Conservation (phyloP, 2,888 invertebrate genomes). For the Lasius platythorax region DNA sequence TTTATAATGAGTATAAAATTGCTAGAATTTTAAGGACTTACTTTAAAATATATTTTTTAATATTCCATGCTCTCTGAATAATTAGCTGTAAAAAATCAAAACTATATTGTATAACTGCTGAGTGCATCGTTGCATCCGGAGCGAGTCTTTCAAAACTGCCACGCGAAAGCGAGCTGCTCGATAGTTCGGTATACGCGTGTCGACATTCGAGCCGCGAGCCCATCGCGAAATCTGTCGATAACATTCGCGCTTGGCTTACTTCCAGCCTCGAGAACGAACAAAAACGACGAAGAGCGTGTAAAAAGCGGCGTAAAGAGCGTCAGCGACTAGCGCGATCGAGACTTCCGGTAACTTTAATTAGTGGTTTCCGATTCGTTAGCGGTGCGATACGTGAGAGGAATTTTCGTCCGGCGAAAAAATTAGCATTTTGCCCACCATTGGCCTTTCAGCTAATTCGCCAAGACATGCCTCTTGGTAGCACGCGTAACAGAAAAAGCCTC, state of each 20-base stretch:
- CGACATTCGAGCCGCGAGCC: slow-evolving; percentile 24
- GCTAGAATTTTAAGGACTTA: background rate
- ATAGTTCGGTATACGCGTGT: background rate
- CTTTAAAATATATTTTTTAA: background rate
- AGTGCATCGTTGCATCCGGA: background rate
- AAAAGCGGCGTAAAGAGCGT: slow-evolving; percentile 45
- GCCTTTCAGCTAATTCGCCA: slow-evolving; percentile 70
- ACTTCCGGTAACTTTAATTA: slow-evolving; percentile 77
- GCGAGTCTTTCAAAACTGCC: background rate
- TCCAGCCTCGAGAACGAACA: slow-evolving; percentile 8
- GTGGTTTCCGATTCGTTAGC: slow-evolving; percentile 78
- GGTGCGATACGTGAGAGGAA: slow-evolving; percentile 75
- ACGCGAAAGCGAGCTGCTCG: slow-evolving; percentile 14
- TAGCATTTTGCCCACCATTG: slow-evolving; percentile 72
- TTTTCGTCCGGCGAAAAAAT: slow-evolving; percentile 71
- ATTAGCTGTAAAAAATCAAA: background rate
- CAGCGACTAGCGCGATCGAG: slow-evolving; percentile 66
- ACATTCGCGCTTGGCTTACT: slow-evolving; percentile 57
- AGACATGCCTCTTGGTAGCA: slow-evolving; percentile 57
- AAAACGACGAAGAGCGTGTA: slow-evolving; percentile 34
- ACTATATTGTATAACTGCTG: background rate
- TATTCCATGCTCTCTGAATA: background rate
- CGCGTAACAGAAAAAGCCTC: slow-evolving; percentile 1
- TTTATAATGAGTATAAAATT: background rate
- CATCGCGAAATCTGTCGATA: slow-evolving; percentile 61